phyloP scores from a whole-genome alignment of 2,113 vertebrate genomes.

The Plotosus lineatus region DNA sequence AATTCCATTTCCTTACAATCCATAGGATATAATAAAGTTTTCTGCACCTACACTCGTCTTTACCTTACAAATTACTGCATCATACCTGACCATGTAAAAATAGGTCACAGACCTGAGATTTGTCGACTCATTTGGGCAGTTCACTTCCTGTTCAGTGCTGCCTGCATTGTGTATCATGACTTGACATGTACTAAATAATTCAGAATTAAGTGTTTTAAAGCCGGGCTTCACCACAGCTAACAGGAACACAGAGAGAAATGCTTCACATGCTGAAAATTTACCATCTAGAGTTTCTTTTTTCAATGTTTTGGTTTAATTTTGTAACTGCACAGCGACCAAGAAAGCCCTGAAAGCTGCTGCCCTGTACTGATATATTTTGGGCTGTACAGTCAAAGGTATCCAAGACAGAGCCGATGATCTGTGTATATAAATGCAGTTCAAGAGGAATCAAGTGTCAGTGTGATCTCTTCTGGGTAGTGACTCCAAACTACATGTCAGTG shows the following conservation, averaged over 20 bases:
- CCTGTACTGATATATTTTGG: neutral
- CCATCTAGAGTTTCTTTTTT: neutral
- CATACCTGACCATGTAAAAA: too few relatives aligned
- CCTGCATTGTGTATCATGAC: constrained; percentile 1
- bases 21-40: too few relatives aligned
- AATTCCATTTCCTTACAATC: too few relatives aligned
- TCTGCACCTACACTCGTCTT: too few relatives aligned
- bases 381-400: neutral
- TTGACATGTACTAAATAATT: constrained; percentile 23
- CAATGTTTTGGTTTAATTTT: neutral
- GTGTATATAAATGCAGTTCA: neutral
- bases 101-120: neutral
- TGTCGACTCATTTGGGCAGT: neutral
- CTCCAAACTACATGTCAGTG: neutral
- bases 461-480: neutral
- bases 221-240: neutral
- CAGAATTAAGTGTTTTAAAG: neutral
- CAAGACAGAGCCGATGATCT: neutral
- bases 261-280: neutral
- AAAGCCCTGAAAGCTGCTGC: neutral
- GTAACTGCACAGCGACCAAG: neutral
- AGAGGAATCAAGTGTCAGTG: neutral
- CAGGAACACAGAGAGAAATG: neutral
- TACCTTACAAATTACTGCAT: too few relatives aligned
- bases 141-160: constrained; percentile 5